Conservation (phyloP, 2,888 invertebrate genomes). For the Caenorhabditis sp. region DNA sequence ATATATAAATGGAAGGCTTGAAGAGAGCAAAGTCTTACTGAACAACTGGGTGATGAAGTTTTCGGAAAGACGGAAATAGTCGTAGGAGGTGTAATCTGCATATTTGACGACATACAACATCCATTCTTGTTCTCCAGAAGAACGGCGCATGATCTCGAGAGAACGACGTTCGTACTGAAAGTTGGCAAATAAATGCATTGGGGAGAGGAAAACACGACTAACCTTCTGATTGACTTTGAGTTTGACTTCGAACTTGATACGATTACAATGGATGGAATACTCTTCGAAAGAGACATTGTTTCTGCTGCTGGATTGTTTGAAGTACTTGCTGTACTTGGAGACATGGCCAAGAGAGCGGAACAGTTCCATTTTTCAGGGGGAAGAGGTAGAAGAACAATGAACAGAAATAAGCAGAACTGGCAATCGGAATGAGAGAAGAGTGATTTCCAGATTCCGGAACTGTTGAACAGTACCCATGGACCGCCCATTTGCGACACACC, state of each 20-base stretch:
- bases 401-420: neutral
- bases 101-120: constrained; percentile 26
- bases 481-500: neutral
- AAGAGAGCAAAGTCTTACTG: constrained; percentile 22
- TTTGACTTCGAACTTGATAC: constrained; percentile 20
- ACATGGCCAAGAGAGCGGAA: constrained; percentile 13
- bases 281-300: neutral
- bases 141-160: constrained; percentile 11
- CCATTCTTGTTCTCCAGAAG: constrained; percentile 28
- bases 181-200: no score
- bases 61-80: constrained; percentile 24
- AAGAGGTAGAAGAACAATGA: neutral
- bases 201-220: neutral
- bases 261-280: neutral
- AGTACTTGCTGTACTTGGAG: neutral
- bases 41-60: constrained; percentile 42
- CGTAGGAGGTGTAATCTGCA: constrained; percentile 55
- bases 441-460: neutral
- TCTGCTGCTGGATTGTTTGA: neutral
- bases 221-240: constrained; percentile 24
- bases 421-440: neutral
- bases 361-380: no score
- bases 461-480: neutral
- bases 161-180: constrained; percentile 29
- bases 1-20: neutral